Base-by-base conservation (phyloP, 1,140 invertebrate genomes). In the Stenopsyche tienmushanensis region DNA sequence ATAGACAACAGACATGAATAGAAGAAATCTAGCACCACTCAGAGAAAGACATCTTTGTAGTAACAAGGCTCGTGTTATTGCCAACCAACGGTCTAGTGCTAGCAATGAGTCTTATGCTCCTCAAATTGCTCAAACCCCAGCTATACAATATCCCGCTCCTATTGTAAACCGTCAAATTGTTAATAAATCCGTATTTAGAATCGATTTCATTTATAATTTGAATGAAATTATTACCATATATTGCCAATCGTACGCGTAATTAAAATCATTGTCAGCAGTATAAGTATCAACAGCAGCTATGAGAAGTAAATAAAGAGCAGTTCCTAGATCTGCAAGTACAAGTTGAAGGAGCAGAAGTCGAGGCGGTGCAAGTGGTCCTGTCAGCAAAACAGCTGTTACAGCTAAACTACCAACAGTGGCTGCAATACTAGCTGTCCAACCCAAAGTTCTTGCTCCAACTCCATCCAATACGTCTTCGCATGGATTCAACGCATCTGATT, bases 381-480 rank as follows among this genome's bases (percentile, higher is more conserved):
- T 50, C 13, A 90, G 78, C 1, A 93, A 82, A 0, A 93, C 90
- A 0, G 91, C 74, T 13, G 95, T 83, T 0, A 96, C 94, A 0
- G 89, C 86, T 0, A 91, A 73, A 78, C 96, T 96, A 20, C 92
- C 93, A 5, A 91, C 83, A 0, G 94, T 79, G 0, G 86, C 85
- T 3, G 85, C 76, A 1, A 83, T 73, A 10, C 86, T 80, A 13
- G 87, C 86, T 64, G 92, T 78, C 93, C 93, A 96, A n/a, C 94
- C 91, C 41, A 88, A 84, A 17, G 87, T 84, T 3, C 93, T 83
- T 0, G 94, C 81, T 82, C 83, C 90, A 44, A 85, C 81, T 74
- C 88, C 91, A 13, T 92, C 93, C 89, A 96, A 92, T 3, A 96
- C 89, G 72, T 96, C 93, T 76, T 95, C 93, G 74, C 93, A 89